phyloP scores from a whole-genome alignment of 2,888 invertebrate species.

The Tachystola acroxantha region DNA sequence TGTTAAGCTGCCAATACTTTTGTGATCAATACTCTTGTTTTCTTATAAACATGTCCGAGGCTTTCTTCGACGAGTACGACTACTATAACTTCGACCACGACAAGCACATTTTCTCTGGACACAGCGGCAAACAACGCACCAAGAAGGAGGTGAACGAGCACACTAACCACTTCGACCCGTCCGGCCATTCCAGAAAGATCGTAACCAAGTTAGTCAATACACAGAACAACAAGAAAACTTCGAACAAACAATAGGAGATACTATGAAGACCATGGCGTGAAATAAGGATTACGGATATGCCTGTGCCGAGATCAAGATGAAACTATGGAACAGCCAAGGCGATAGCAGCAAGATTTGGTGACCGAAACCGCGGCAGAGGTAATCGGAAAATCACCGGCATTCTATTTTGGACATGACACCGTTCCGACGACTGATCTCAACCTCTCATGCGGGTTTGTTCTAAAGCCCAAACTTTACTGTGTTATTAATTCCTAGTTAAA shows the following conservation, averaged over 20 bases:
- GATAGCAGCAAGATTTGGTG: slow-evolving; percentile 39
- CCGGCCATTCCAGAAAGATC: slow-evolving; percentile 95
- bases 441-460: slow-evolving; percentile 64
- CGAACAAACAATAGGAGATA: slow-evolving; percentile 48
- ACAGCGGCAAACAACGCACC: slow-evolving; percentile 93
- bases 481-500: slow-evolving; percentile 70
- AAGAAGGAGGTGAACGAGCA: slow-evolving; percentile 93
- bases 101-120: slow-evolving; percentile 90
- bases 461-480: slow-evolving; percentile 67
- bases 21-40: slow-evolving; percentile 27
- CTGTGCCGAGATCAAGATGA: slow-evolving; percentile 67
- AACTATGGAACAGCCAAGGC: slow-evolving; percentile 64
- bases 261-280: slow-evolving; percentile 55
- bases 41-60: slow-evolving; percentile 85
- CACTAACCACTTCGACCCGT: slow-evolving; percentile 94
- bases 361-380: slow-evolving; percentile 31
- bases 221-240: slow-evolving; percentile 85
- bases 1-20: slow-evolving; percentile 40
- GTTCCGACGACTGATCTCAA: slow-evolving; percentile 69
- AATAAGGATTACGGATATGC: slow-evolving; percentile 61
- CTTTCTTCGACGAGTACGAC: slow-evolving; percentile 93
- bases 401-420: slow-evolving; percentile 52
- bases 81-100: slow-evolving; percentile 96
- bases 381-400: slow-evolving; percentile 19
- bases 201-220: slow-evolving; percentile 90